A percentile compares a stretch with the other conserved stretches of the same genome.
These are phyloP conservation scores for Holacanthella duospinosa DNA, from an alignment of 2,888 invertebrate genomes.

Conservation along the genomic window DNA sequence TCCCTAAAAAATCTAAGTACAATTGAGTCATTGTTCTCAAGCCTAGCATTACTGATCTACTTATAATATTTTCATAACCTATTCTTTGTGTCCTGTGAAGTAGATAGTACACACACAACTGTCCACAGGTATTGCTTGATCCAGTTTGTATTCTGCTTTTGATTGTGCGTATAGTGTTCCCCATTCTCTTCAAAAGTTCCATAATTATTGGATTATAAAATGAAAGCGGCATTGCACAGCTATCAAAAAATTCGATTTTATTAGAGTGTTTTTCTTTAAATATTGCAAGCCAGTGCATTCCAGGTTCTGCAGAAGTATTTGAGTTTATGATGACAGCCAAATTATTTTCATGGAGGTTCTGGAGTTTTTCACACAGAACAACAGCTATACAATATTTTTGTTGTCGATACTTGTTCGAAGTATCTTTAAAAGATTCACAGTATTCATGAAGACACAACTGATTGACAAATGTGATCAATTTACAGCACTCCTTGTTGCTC, in stretches of 20 bases:
- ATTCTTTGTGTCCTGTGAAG: background rate
- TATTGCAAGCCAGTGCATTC: constrained; percentile 4
- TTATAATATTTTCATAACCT: background rate
- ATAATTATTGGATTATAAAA: background rate
- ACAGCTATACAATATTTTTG: background rate
- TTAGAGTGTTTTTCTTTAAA: background rate
- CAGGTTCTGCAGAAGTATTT: background rate
- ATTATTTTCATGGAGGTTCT: background rate
- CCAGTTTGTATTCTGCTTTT: background rate
- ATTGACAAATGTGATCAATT: background rate
- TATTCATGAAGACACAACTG: background rate
- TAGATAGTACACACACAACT: background rate
- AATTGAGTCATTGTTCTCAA: no score
- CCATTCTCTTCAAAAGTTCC: background rate
- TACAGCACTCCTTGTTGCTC: background rate
- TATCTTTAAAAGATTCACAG: background rate
- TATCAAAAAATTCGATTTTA: constrained; percentile 6
- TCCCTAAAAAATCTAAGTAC: no score
- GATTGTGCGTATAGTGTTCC: background rate
- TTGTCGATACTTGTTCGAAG: background rate
- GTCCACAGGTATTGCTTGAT: background rate
- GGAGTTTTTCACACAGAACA: background rate
- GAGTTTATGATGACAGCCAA: background rate
- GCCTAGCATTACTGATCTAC: no score
- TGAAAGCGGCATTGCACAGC: background rate